Conservation (phyloP, 2,113 vertebrate species). For the Pontoporia blainvillei region DNA sequence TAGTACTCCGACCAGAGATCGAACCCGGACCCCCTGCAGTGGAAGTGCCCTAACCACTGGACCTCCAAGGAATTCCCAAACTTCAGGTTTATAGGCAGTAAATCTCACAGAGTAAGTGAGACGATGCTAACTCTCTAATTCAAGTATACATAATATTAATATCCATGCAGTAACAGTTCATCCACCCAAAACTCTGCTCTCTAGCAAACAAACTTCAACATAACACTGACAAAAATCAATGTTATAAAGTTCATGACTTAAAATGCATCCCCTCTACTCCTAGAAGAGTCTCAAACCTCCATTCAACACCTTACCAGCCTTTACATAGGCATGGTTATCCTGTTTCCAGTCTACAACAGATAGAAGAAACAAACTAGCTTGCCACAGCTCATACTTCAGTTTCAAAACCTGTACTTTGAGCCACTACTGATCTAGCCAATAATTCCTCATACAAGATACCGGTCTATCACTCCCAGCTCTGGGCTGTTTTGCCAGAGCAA, state of each 20-base stretch:
- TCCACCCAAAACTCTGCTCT: neutral
- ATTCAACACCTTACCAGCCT: neutral
- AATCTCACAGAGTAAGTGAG: neutral
- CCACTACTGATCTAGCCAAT: neutral
- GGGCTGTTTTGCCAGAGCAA: neutral
- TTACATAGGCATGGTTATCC: neutral
- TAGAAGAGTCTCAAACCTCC: neutral
- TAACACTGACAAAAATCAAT: neutral
- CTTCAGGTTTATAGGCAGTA: neutral
- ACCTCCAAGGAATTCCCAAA: neutral
- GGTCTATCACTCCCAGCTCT: neutral
- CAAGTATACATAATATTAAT: neutral
- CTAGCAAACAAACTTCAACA: neutral
- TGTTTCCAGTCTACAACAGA: neutral
- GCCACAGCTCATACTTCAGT: neutral
- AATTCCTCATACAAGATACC: neutral
- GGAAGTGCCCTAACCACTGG: too few relatives aligned
- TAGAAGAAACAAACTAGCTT: neutral
- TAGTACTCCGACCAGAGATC: too few relatives aligned
- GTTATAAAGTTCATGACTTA: neutral
- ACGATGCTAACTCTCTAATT: neutral
- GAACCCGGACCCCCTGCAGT: too few relatives aligned
- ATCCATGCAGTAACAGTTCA: neutral
- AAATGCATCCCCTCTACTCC: neutral
- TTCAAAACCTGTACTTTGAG: neutral